Conservation (phyloP, 2,888 invertebrate genomes). For the Laspeyria flexula region DNA sequence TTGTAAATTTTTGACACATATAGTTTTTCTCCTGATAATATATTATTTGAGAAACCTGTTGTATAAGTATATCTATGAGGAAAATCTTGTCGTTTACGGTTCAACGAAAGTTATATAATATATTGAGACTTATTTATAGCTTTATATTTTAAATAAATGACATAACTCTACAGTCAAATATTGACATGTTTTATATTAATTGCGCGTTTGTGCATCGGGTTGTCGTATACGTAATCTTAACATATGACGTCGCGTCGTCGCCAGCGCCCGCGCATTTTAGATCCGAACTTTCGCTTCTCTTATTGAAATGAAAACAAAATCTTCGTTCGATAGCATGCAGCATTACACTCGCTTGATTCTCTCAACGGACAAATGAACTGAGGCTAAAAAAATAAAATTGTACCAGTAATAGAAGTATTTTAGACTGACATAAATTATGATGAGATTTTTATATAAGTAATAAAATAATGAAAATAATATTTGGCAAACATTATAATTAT, state of each 20-base stretch:
- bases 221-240: constrained; percentile 21
- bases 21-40: constrained; percentile 6
- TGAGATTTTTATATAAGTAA: too few relatives aligned
- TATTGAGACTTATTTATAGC: not conserved
- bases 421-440: too few relatives aligned
- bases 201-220: constrained; percentile 3
- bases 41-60: constrained; percentile 7
- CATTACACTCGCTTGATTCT: constrained; percentile 6
- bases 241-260: constrained; percentile 32
- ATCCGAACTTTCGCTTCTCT: constrained; percentile 42
- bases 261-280: constrained; percentile 23
- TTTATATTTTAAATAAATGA: not conserved
- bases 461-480: too few relatives aligned
- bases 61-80: not conserved
- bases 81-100: not conserved
- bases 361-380: not conserved
- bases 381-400: too few relatives aligned
- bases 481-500: too few relatives aligned
- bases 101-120: not conserved
- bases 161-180: not conserved
- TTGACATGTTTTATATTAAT: constrained; percentile 1
- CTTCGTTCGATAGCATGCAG: constrained; percentile 18
- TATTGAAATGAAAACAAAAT: constrained; percentile 40
- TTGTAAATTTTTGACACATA: constrained; percentile 18
- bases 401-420: too few relatives aligned